Percentiles rank a stretch among this genome's conserved stretches.
Conservation (phyloP, 2,888 invertebrate species). For the Spisula solida region DNA sequence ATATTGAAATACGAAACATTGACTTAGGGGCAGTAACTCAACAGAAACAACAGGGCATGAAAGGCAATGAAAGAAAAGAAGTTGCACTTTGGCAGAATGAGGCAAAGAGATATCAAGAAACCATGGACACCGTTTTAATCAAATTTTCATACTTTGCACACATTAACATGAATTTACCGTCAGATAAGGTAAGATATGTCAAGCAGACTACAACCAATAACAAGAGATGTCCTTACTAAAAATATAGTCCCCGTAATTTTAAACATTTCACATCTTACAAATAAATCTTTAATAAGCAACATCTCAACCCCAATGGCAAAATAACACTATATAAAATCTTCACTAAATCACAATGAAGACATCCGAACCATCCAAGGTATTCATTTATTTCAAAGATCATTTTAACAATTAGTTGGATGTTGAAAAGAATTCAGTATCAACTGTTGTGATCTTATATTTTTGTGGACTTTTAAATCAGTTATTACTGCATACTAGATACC, state of each 20-base stretch:
- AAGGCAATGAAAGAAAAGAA: too few relatives aligned
- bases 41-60: too few relatives aligned
- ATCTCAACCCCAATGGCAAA: conserved; percentile 17
- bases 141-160: background rate
- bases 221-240: background rate
- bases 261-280: conserved; percentile 13
- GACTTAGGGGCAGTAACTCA: too few relatives aligned
- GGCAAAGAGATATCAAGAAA: too few relatives aligned
- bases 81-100: too few relatives aligned
- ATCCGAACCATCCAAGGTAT: background rate
- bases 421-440: too few relatives aligned
- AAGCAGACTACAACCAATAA: background rate
- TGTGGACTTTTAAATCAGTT: too few relatives aligned
- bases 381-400: background rate
- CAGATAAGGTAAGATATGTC: background rate
- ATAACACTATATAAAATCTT: background rate
- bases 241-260: background rate
- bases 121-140: background rate
- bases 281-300: background rate
- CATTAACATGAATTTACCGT: background rate
- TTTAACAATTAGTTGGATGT: background rate
- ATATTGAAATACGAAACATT: too few relatives aligned
- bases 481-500: too few relatives aligned
- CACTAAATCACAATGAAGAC: background rate
- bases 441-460: too few relatives aligned